A percentile compares a stretch with the other conserved stretches of the same genome.
These are phyloP conservation scores for Hylaeus volcanicus DNA, from an alignment of 1,140 invertebrate species.

Conservation along the genomic window DNA sequence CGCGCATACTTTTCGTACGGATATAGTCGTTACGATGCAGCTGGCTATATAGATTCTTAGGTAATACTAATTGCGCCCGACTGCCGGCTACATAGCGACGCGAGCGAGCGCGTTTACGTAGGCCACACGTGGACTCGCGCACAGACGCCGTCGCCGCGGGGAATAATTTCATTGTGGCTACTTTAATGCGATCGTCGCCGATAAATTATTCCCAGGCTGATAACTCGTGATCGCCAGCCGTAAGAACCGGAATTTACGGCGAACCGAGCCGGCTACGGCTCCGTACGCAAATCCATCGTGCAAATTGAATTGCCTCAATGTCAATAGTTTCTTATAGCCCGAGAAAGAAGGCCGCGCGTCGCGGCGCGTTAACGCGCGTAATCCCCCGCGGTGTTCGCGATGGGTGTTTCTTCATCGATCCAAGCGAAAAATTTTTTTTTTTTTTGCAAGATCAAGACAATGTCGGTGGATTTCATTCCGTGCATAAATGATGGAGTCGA, in stretches of 20 bases:
- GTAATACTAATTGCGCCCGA: slow-evolving; percentile 66
- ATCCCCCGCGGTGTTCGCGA: background rate
- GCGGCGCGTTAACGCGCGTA: slow-evolving; percentile 35
- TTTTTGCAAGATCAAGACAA: too few species aligned
- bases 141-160: slow-evolving; percentile 6
- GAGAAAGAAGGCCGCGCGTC: slow-evolving; percentile 26
- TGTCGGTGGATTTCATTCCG: too few species aligned
- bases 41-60: slow-evolving; percentile 68
- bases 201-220: slow-evolving; percentile 41
- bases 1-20: slow-evolving; percentile 27
- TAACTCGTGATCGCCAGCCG: slow-evolving; percentile 39
- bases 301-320: slow-evolving; percentile 48
- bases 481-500: too few species aligned
- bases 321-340: slow-evolving; percentile 38
- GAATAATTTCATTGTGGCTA: slow-evolving; percentile 50
- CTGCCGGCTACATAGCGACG: slow-evolving; percentile 42
- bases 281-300: slow-evolving; percentile 32
- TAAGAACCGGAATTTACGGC: slow-evolving; percentile 43
- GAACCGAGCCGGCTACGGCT: background rate
- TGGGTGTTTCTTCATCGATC: slow-evolving; percentile 25
- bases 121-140: slow-evolving; percentile 25
- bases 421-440: background rate
- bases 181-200: slow-evolving; percentile 46
- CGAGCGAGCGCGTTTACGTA: slow-evolving; percentile 11
- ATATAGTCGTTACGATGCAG: slow-evolving; percentile 30